phyloP scores from a whole-genome alignment of 2,888 invertebrate species.

The Drosophila lutescens region DNA sequence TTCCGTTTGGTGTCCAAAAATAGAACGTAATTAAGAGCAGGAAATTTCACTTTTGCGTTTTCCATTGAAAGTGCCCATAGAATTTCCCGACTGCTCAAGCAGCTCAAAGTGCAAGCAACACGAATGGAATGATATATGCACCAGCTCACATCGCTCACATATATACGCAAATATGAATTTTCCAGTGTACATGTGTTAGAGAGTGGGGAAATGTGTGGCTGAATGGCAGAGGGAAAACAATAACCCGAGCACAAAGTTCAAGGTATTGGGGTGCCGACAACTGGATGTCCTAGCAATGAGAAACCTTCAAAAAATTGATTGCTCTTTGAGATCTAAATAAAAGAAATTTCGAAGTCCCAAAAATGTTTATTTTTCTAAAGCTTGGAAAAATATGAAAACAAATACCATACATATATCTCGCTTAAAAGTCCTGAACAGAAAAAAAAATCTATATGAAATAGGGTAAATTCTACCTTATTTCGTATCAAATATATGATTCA shows the following conservation, averaged over 20 bases:
- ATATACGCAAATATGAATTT: conserved; percentile 1
- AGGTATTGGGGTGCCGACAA: not conserved
- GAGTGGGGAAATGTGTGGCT: not conserved
- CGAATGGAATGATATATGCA: conserved; percentile 14
- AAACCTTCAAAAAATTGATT: not conserved
- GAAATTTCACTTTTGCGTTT: conserved; percentile 40
- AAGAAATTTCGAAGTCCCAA: no score
- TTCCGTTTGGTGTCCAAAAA: conserved; percentile 35
- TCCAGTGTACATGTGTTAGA: not conserved
- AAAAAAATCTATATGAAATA: no score
- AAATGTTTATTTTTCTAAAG: no score
- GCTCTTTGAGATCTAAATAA: no score
- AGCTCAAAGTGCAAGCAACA: conserved; percentile 29
- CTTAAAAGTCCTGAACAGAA: no score
- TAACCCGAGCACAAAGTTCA: conserved; percentile 8
- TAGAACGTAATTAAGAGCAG: conserved; percentile 52
- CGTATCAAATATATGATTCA: no score
- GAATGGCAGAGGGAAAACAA: conserved; percentile 10
- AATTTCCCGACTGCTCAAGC: conserved; percentile 12
- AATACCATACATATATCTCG: no score
- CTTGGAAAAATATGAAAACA: no score
- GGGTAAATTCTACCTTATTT: no score
- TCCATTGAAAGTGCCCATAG: conserved; percentile 30
- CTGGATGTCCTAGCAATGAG: not conserved
- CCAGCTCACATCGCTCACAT: not conserved